Base-by-base conservation (phyloP, 2,797 vertebrate species). In the Liparis tanakae region DNA sequence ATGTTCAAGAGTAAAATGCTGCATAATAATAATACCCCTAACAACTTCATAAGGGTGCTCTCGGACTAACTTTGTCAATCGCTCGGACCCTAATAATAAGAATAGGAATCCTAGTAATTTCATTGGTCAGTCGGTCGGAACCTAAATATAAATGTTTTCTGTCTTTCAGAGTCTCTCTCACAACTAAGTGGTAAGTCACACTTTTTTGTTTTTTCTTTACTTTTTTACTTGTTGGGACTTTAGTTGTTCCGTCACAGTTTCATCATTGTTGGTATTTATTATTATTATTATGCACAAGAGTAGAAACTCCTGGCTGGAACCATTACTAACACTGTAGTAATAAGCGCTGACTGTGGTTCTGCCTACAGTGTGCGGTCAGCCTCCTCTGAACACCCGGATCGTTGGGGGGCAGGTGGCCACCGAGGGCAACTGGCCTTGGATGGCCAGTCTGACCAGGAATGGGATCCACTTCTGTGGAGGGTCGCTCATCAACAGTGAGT, bases 381-480 rank as follows among this genome's bases (percentile, higher is more conserved):
- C 86, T 0, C 0, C 3, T 0, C 69, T 79, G 17, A 88, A 90
- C 78, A 68, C 4, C 71, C 73, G 73, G 68, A 91, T 91, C 0
- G 85, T 84, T 1, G 91, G 90, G n/a, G 91, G 90, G 2, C 2
- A 84, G 43, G 39, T 0, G 1, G 89, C 88, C 7, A 14, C 80
- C 9, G 34, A 4, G 0, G 94, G 94, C 36, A 90, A 74, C 69
- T 96, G 96, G 95, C 96, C 95, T 0, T 96, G 96, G 95, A 94
- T 95, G 85, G 91, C 44, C 66, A 95, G 94, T 72, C 30, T 96
- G 60, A 91, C 89, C 2, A 5, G 0, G 1, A 17, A 0, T 0
- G 0, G 57, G 68, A 0, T 0, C 0, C 95, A 94, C n/a, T 65
- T 93, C 39, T 96, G 95, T 57, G 95, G 94, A 51, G 95, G 93